Evolutionary conservation across 2,113 vertebrate species (phyloP), one percentile per base, ranked within the genome.

Genomic region (Herpetotheres cachinnans): DNA sequence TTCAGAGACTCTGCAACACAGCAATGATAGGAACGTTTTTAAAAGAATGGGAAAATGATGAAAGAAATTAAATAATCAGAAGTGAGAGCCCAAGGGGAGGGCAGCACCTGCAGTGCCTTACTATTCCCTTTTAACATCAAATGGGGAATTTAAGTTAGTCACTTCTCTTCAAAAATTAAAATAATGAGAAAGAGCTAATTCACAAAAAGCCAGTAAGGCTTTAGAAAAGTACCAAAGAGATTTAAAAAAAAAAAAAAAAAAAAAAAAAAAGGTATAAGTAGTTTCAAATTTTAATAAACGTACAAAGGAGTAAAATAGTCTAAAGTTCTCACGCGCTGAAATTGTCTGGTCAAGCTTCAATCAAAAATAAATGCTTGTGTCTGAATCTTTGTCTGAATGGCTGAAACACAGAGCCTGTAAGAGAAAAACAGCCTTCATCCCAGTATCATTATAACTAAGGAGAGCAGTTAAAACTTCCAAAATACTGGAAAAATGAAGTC

Each of bases 21-120:
- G 16, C 0, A 0, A 52, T 7, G 9, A 69, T 0, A 38, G 32
- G 7, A 71, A 80, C 1, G 2, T 49, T 83, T 82, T 36, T 44
- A 63, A 40, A 72, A 71, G 26, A 63, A 65, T 7, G 4, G 5
- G 36, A 70, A 83, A 95, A 90, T 7, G 1, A 29, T n/a, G 29
- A 54, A 42, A 54, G 78, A 74, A 49, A 62, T 4, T 0, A 79
- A 47, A 63, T 10, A 32, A 69, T 63, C 26, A 30, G 44, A 73
- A 69, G 30, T 13, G 17, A 82, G 14, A 59, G 30, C 10, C 54
- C n/a, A 59, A 59, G 7, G 30, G n/a, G 24, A 83, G 12, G 49
- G 30, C 24, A 82, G 49, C 1, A 1, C 36, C 55, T 79, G 42
- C 30, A 79, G 34, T 17, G 65, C 42, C 30, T 65, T 58, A 38